Evolutionary conservation across 2,797 vertebrate species (phyloP).

Genomic region (Esox lucius): DNA sequence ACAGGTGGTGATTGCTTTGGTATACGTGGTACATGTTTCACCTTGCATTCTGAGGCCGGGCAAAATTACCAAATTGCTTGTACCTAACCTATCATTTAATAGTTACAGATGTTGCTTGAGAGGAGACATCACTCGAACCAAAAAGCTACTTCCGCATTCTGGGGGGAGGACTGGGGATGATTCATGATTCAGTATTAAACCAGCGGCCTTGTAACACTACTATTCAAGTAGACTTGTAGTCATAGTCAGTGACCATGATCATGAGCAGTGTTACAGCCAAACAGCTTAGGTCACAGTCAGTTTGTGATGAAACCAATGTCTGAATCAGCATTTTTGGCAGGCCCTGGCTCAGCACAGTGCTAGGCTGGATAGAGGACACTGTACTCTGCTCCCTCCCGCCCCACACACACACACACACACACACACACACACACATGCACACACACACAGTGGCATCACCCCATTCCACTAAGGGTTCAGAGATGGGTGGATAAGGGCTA

Average conservation of each 20-base stretch:
- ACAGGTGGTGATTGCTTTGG: background rate
- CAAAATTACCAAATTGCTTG: background rate
- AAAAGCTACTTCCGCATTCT: no score
- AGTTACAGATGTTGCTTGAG: background rate
- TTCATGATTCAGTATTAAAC: background rate
- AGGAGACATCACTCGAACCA: no score
- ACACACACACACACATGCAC: no score
- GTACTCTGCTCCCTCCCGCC: background rate
- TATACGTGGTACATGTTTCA: background rate
- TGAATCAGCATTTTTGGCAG: conserved; percentile 59
- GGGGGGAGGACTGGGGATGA: background rate
- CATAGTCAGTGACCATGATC: background rate
- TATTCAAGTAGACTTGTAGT: no score
- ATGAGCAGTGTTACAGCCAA: conserved; percentile 23
- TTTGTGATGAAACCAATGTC: conserved; percentile 48
- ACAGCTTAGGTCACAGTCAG: conserved; percentile 37
- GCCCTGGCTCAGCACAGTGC: conserved; percentile 28
- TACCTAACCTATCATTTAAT: background rate
- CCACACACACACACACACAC: conserved; percentile 10
- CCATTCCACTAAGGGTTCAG: conserved; percentile 1
- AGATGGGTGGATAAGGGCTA: background rate
- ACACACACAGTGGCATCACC: conserved; percentile 13
- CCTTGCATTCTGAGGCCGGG: background rate
- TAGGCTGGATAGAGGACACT: background rate
- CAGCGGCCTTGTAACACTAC: no score